Evolutionary conservation across 1,140 invertebrate species (phyloP).

Genomic region (Drosophila auraria): DNA sequence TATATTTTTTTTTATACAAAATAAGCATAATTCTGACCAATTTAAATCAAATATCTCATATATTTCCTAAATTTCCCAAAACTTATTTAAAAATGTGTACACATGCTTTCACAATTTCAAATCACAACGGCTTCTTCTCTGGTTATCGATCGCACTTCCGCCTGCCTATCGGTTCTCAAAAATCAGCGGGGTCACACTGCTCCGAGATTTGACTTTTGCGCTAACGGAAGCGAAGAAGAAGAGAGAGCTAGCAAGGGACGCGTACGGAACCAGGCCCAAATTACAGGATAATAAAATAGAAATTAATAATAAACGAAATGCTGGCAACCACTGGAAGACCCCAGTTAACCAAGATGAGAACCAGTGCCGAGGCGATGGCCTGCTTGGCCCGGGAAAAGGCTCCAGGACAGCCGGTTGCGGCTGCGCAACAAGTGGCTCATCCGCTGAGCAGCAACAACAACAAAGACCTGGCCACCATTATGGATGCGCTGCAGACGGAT

Average conservation of each 20-base stretch:
- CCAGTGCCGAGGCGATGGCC: slow-evolving; percentile 44
- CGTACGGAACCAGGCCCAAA: slow-evolving; percentile 6
- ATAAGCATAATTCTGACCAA: not conserved
- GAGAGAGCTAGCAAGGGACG: slow-evolving; percentile 45
- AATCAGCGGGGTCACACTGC: slow-evolving; percentile 11
- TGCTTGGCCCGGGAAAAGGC: slow-evolving; percentile 52
- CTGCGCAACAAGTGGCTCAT: slow-evolving; percentile 44
- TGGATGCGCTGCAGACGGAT: slow-evolving; percentile 63
- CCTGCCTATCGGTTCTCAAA: not conserved
- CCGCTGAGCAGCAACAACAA: slow-evolving; percentile 26
- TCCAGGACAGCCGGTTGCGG: slow-evolving; percentile 10
- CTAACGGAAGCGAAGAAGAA: slow-evolving; percentile 58
- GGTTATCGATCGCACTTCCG: not conserved
- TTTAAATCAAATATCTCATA: not conserved
- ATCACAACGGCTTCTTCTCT: not conserved
- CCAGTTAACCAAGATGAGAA: slow-evolving; percentile 55
- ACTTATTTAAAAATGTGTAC: not conserved
- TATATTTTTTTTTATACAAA: too few species aligned
- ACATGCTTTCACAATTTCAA: not conserved
- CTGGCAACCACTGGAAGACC: slow-evolving; percentile 4
- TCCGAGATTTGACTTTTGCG: slow-evolving; percentile 73
- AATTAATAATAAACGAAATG: slow-evolving; percentile 2
- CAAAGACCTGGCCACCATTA: slow-evolving; percentile 64
- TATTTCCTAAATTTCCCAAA: not conserved
- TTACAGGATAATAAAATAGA: not conserved